A percentile compares a stretch with the other conserved stretches of the same genome.
phyloP scores from a whole-genome alignment of 2,888 invertebrate genomes.

The Athripsodes cinereus region DNA sequence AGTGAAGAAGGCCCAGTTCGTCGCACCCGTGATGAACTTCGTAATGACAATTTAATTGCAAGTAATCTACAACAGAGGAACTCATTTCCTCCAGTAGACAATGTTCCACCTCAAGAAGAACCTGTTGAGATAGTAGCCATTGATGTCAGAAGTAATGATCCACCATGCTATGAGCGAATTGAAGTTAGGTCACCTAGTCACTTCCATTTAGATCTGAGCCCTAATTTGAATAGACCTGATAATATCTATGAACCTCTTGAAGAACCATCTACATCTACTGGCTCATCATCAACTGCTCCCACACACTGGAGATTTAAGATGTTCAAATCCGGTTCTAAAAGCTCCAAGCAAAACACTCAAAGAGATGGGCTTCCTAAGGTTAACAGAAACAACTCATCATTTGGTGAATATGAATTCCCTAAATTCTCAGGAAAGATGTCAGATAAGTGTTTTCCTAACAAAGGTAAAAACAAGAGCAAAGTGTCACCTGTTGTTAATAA shows the following conservation, averaged over 20 bases:
- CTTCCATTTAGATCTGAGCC: constrained; percentile 36
- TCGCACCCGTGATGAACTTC: not conserved
- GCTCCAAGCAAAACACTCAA: constrained; percentile 18
- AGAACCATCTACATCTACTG: constrained; percentile 28
- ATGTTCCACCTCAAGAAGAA: not conserved
- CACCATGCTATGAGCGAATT: constrained; percentile 21
- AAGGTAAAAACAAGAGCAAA: constrained; percentile 24
- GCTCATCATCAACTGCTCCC: constrained; percentile 27
- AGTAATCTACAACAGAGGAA: not conserved
- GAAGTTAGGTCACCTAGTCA: constrained; percentile 22
- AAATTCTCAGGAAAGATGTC: constrained; percentile 23
- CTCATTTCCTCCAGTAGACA: not conserved
- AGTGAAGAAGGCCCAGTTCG: constrained; percentile 11
- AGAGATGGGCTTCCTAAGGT: constrained; percentile 19
- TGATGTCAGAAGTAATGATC: constrained; percentile 27
- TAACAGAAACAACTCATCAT: constrained; percentile 10
- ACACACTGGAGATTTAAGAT: constrained; percentile 28
- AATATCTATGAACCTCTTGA: constrained; percentile 37
- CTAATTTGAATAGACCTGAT: constrained; percentile 36
- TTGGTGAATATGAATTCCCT: constrained; percentile 24
- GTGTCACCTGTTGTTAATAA: constrained; percentile 20
- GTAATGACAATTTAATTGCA: not conserved
- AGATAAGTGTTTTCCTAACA: constrained; percentile 24
- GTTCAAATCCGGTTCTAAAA: constrained; percentile 26
- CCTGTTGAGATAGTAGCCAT: constrained; percentile 12